Percentiles rank a stretch among this genome's conserved stretches.
Conservation (phyloP, 2,888 invertebrate species). For the Arge pagana region DNA sequence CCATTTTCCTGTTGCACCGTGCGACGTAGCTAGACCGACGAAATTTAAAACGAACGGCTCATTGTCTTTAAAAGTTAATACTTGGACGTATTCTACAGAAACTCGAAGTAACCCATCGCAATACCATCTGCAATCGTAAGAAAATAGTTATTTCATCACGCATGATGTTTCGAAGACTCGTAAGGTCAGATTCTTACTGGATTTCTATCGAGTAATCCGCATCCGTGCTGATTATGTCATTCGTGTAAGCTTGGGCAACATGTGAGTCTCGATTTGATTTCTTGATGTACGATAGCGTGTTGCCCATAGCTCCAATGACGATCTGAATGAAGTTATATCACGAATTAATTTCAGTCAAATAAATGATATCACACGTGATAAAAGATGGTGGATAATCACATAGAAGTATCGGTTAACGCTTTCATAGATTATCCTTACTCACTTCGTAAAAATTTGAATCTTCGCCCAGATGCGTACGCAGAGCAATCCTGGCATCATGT, state of each 20-base stretch:
- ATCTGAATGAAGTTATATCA: conserved; percentile 31
- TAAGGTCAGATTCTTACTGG: conserved; percentile 37
- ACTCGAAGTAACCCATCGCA: conserved; percentile 42
- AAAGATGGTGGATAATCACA: background rate
- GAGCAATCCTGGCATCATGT: conserved; percentile 43
- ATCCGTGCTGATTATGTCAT: conserved; percentile 35
- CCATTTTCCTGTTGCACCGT: conserved; percentile 44
- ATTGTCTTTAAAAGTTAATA: conserved; percentile 36
- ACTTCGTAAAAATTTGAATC: conserved; percentile 45
- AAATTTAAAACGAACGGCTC: conserved; percentile 44
- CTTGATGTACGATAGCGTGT: conserved; percentile 42
- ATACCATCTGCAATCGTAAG: conserved; percentile 34
- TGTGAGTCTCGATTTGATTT: conserved; percentile 35
- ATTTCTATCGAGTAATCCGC: conserved; percentile 38
- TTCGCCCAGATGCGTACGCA: conserved; percentile 41
- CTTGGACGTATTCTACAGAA: conserved; percentile 26
- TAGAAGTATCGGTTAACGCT: no score
- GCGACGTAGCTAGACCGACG: conserved; percentile 42
- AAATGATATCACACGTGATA: background rate
- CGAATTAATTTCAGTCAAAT: no score
- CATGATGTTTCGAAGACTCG: no score
- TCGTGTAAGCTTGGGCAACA: conserved; percentile 40
- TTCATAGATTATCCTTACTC: no score
- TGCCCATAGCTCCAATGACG: conserved; percentile 41
- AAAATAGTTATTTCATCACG: background rate